Evolutionary conservation across 1,140 invertebrate species (phyloP).

Genomic region (Anastrepha ludens): DNA sequence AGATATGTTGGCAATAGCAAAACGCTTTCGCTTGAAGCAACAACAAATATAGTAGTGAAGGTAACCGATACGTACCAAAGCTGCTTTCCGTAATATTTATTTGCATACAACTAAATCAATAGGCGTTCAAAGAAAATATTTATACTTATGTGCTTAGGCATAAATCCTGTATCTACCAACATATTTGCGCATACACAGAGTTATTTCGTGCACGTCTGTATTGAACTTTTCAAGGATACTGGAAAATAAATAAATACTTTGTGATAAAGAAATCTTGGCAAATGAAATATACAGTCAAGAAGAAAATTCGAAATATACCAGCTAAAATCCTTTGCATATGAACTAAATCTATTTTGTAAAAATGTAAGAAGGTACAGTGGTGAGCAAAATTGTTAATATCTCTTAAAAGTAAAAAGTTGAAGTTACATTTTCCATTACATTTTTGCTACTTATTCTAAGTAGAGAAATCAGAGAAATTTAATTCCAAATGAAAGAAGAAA

Average conservation of each 20-base stretch:
- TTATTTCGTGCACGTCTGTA: neutral
- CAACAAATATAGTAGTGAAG: neutral
- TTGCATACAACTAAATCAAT: constrained; percentile 52
- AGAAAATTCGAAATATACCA: neutral
- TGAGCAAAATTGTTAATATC: too few relatives aligned
- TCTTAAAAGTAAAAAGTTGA: too few relatives aligned
- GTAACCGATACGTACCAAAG: neutral
- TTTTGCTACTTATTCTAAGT: too few relatives aligned
- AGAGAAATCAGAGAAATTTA: too few relatives aligned
- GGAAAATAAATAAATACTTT: neutral
- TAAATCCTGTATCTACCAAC: neutral
- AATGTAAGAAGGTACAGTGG: too few relatives aligned
- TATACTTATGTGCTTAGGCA: neutral
- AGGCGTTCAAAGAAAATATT: neutral
- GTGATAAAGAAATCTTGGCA: constrained; percentile 30
- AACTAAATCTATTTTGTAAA: too few relatives aligned
- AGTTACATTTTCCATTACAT: too few relatives aligned
- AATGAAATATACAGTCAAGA: neutral
- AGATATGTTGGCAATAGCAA: neutral
- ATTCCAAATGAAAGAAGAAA: too few relatives aligned
- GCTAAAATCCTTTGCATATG: neutral
- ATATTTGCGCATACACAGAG: neutral
- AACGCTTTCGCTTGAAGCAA: neutral
- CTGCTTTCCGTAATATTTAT: constrained; percentile 34
- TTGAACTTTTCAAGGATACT: constrained; percentile 44